Base-by-base conservation (phyloP, 2,797 vertebrate genomes). In the Sebastes alutus region DNA sequence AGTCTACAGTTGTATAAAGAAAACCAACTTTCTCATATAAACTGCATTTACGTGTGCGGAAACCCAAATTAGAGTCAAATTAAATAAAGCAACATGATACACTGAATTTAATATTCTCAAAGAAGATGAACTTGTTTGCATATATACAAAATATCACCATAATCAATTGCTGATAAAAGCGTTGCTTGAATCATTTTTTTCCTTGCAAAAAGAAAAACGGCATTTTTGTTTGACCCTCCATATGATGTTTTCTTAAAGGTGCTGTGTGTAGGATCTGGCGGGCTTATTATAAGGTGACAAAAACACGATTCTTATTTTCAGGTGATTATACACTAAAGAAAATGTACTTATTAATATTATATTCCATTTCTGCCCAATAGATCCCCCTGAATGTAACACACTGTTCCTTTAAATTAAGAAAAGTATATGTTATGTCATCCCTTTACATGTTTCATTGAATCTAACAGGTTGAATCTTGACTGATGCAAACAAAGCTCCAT, bases 401-500 rank as follows among this genome's bases (percentile, higher is more conserved):
- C 46, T 49, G 46, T 49, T 49, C 46, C 46, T 49, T 49, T 8
- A 49, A 49, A 20, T 20, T 2, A 49, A 49, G 46, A 20, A 23
- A 35, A 25, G 7, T 0, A 7, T 9, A 8, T 62, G 25, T 74
- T 5, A 6, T 60, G 14, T 22, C 14, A 32, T 65, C 1, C 23
- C 7, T 46, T 58, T 52, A 6, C 18, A n/a, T 29, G 22, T 52
- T 46, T 58, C 0, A 32, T 75, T 54, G 4, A 7, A 30, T 77
- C 20, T 3, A 9, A 78, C 60, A 33, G 67, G 68, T 71, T 77
- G 32, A 72, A 27, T 82, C 70, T 64, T 75, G 63, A 71, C 27
- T 38, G 1, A 56, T 59, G 0, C 7, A 63, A 16, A 22, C 42
- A 32, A 71, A 60, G 6, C 13, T 42, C 12, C 6, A 14, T 62